Evolutionary conservation across 2,888 invertebrate species (phyloP).

Genomic region (Luperina testacea): DNA sequence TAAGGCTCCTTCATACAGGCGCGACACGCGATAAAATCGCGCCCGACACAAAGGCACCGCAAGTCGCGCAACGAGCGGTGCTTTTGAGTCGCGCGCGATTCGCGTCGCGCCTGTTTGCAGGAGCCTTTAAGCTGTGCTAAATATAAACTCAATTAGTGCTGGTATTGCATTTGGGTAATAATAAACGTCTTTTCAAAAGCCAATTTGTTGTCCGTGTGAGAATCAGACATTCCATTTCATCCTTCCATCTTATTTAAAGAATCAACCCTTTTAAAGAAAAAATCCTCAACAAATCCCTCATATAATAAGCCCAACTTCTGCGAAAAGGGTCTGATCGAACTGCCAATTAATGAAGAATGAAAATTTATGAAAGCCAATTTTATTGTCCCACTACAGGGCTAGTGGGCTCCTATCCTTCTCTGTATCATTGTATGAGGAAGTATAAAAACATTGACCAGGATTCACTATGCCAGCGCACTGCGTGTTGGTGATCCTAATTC

Average conservation of each 20-base stretch:
- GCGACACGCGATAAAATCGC: no score
- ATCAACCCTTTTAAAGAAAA: background rate
- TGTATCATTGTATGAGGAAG: background rate
- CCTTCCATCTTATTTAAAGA: background rate
- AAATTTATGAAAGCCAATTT: background rate
- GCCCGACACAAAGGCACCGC: no score
- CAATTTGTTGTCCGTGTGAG: background rate
- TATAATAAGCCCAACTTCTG: background rate
- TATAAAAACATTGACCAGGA: conserved; percentile 1
- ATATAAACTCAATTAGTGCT: conserved; percentile 31
- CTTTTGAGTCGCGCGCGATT: no score
- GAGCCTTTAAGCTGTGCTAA: conserved; percentile 15
- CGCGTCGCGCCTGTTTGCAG: no score
- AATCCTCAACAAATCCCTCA: background rate
- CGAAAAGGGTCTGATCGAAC: background rate
- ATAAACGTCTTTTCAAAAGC: background rate
- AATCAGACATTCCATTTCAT: background rate
- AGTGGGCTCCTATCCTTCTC: background rate
- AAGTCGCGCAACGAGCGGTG: no score
- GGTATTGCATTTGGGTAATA: conserved; percentile 14
- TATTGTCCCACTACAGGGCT: background rate
- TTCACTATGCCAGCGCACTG: background rate
- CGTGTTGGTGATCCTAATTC: background rate
- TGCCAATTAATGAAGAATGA: background rate
- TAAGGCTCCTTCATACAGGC: no score